These are phyloP conservation scores for Sogatella furcifera DNA, from an alignment of 1,140 invertebrate genomes.

Conservation along the genomic window DNA sequence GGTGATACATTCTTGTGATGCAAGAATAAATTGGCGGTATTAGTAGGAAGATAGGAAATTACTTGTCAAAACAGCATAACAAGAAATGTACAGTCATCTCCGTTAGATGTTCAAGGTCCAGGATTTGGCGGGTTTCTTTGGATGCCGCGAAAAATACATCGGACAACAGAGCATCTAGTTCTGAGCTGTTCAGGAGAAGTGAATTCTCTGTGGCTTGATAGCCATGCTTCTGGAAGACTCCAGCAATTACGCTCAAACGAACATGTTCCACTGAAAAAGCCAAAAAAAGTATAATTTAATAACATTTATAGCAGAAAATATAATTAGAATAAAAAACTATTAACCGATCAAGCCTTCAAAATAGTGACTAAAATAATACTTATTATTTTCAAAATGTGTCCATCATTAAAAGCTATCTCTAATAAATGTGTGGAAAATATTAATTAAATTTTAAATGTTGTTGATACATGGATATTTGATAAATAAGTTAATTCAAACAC, in stretches of 20 bases:
- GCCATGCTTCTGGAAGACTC: slow-evolving; percentile 49
- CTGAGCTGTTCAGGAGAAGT: slow-evolving; percentile 41
- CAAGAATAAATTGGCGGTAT: too few species aligned
- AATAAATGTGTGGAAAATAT: neutral
- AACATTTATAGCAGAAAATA: neutral
- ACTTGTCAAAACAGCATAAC: slow-evolving; percentile 52
- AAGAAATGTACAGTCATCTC: slow-evolving; percentile 48
- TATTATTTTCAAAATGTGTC: too few species aligned
- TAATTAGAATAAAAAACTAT: too few species aligned
- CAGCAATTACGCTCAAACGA: slow-evolving; percentile 37
- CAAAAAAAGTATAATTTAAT: slow-evolving; percentile 20
- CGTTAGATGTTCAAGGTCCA: slow-evolving; percentile 42
- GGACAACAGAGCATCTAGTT: slow-evolving; percentile 46
- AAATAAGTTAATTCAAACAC: too few species aligned
- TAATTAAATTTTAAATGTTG: too few species aligned
- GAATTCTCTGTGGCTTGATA: slow-evolving; percentile 45
- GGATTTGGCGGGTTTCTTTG: slow-evolving; percentile 39
- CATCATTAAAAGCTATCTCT: too few species aligned
- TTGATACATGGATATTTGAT: too few species aligned
- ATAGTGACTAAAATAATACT: too few species aligned
- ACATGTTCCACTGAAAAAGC: slow-evolving; percentile 48
- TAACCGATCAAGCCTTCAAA: too few species aligned
- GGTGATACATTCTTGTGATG: too few species aligned
- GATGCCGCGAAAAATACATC: slow-evolving; percentile 52
- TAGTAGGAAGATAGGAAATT: slow-evolving; percentile 14